Evolutionary conservation across 2,888 invertebrate genomes (phyloP).

Genomic region (Linnaemya tessellans): DNA sequence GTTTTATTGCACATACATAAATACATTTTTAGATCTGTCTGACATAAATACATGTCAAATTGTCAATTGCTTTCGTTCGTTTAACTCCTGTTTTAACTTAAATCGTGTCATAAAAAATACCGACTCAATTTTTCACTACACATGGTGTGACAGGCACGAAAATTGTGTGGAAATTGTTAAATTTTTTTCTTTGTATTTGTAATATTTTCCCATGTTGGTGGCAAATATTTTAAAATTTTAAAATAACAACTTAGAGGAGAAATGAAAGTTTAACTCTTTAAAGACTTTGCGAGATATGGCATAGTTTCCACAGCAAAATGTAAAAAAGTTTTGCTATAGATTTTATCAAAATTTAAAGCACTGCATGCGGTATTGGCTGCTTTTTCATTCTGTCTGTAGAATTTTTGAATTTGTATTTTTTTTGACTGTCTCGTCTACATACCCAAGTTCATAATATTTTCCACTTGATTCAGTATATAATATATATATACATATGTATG

Average conservation of each 20-base stretch:
- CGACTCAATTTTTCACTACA: constrained; percentile 26
- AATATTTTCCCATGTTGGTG: background rate
- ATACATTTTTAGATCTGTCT: constrained; percentile 60
- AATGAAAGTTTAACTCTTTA: background rate
- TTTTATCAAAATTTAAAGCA: too few relatives aligned
- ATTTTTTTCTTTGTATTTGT: background rate
- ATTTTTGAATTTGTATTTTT: too few relatives aligned
- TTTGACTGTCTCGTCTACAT: too few relatives aligned
- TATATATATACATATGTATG: too few relatives aligned
- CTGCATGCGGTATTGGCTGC: too few relatives aligned
- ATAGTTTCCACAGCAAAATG: too few relatives aligned
- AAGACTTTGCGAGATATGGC: too few relatives aligned
- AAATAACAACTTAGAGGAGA: constrained; percentile 18
- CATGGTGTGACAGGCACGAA: constrained; percentile 18
- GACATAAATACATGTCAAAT: constrained; percentile 71
- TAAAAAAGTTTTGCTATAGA: too few relatives aligned
- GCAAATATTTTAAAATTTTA: constrained; percentile 15
- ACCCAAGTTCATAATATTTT: too few relatives aligned
- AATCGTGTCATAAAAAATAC: constrained; percentile 48
- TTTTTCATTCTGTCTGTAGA: too few relatives aligned
- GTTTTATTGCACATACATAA: constrained; percentile 7
- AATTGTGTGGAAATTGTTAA: constrained; percentile 4
- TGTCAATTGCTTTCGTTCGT: constrained; percentile 64
- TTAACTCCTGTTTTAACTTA: background rate
- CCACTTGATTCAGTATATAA: too few relatives aligned